Evolutionary conservation across 2,888 invertebrate species (phyloP).

Genomic region (Harpagoxenus sublaevis): DNA sequence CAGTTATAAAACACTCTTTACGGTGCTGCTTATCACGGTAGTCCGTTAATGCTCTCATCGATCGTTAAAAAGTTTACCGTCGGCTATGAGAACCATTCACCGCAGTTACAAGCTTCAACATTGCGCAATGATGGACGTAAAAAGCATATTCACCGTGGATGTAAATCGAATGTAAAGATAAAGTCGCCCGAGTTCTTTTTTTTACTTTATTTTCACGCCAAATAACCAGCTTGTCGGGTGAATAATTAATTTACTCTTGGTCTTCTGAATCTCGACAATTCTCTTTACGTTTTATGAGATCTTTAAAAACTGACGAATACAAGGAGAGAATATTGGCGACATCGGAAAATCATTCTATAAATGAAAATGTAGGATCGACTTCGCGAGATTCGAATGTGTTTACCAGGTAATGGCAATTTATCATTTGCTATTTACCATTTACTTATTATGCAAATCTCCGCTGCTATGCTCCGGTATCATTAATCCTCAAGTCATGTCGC

Average conservation of each 20-base stretch:
- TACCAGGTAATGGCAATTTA: slow-evolving; percentile 1
- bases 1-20: slow-evolving; percentile 27
- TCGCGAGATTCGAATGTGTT: neutral
- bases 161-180: slow-evolving; percentile 32
- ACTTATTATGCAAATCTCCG: slow-evolving; percentile 30
- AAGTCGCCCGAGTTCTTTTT: slow-evolving; percentile 8
- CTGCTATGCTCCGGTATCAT: neutral
- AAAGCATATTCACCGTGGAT: slow-evolving; percentile 7
- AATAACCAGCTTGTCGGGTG: slow-evolving; percentile 6
- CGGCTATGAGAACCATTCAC: slow-evolving; percentile 1
- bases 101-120: slow-evolving; percentile 19
- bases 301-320: slow-evolving; percentile 47
- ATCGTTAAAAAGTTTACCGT: slow-evolving; percentile 41
- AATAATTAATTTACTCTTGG: neutral
- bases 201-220: neutral
- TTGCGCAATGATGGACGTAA: slow-evolving; percentile 19
- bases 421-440: slow-evolving; percentile 18
- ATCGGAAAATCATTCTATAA: neutral
- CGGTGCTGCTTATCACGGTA: slow-evolving; percentile 1
- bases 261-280: neutral
- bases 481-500: slow-evolving; percentile 10
- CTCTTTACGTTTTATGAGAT: slow-evolving; percentile 28
- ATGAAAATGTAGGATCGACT: neutral
- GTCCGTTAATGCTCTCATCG: slow-evolving; percentile 5
- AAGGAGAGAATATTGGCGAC: slow-evolving; percentile 50